phyloP scores from a whole-genome alignment of 2,113 vertebrate species.

The Anser brachyrhynchus region DNA sequence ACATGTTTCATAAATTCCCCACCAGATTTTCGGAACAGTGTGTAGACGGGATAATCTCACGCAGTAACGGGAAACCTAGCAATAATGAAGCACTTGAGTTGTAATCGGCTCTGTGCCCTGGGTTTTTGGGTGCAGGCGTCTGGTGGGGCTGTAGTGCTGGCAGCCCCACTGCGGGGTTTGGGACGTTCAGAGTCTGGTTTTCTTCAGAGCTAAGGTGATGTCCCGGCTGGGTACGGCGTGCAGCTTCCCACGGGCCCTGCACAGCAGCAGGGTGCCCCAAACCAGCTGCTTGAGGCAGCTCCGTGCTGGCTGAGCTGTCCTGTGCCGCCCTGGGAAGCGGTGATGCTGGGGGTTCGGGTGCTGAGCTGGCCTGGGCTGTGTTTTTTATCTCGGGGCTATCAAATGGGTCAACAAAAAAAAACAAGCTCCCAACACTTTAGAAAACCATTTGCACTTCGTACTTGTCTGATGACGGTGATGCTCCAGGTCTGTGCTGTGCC shows the following conservation, averaged over 20 bases:
- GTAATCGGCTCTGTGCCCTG: background rate
- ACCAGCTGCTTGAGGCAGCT: too few species aligned
- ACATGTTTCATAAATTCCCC: background rate
- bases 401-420: background rate
- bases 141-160: background rate
- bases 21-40: background rate
- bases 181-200: background rate
- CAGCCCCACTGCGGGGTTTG: background rate
- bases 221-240: background rate
- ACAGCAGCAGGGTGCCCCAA: background rate
- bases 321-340: background rate
- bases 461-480: background rate
- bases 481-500: background rate
- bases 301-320: background rate
- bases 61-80: background rate
- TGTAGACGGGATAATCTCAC: conserved; percentile 9
- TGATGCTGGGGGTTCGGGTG: background rate
- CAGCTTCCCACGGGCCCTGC: too few species aligned
- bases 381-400: background rate
- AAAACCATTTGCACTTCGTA: background rate
- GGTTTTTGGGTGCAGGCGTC: accelerated
- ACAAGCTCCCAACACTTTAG: background rate
- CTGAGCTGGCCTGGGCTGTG: background rate
- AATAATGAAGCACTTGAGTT: background rate
- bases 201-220: background rate